phyloP scores from a whole-genome alignment of 2,888 invertebrate genomes.

The Sycophila texana region DNA sequence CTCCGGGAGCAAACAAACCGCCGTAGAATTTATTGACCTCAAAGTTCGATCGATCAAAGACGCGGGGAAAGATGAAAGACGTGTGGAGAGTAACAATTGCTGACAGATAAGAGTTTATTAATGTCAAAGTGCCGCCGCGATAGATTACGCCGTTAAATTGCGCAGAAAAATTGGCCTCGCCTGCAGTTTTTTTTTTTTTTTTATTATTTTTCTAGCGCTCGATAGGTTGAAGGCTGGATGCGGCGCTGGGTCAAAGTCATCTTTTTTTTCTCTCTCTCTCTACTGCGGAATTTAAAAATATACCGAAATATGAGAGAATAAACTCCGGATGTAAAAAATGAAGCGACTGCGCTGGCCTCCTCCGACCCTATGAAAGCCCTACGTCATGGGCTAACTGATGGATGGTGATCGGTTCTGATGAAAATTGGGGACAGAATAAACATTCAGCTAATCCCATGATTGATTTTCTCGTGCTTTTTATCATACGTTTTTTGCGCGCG shows the following conservation, averaged over 20 bases:
- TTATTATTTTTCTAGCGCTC: no score
- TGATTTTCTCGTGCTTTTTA: neutral
- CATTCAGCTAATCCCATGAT: no score
- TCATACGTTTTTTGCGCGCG: neutral
- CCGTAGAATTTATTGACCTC: constrained; percentile 39
- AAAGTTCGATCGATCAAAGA: constrained; percentile 36
- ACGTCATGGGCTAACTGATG: no score
- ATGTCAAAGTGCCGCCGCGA: constrained; percentile 5
- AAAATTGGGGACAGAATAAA: neutral
- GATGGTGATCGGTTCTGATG: neutral
- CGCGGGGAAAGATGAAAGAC: neutral
- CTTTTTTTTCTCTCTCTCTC: no score
- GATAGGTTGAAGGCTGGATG: no score
- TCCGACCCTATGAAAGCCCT: no score
- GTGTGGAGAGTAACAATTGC: neutral
- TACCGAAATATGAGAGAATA: no score
- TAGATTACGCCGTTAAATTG: constrained; percentile 10
- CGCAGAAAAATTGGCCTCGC: neutral
- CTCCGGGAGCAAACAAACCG: constrained; percentile 31
- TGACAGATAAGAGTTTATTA: constrained; percentile 38
- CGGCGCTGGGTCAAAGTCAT: no score
- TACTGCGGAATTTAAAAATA: no score
- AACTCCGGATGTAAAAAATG: no score
- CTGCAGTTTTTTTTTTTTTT: no score
- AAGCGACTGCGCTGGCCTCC: no score